Conservation (phyloP, 2,113 vertebrate species). For the Misgurnus anguillicaudatus region DNA sequence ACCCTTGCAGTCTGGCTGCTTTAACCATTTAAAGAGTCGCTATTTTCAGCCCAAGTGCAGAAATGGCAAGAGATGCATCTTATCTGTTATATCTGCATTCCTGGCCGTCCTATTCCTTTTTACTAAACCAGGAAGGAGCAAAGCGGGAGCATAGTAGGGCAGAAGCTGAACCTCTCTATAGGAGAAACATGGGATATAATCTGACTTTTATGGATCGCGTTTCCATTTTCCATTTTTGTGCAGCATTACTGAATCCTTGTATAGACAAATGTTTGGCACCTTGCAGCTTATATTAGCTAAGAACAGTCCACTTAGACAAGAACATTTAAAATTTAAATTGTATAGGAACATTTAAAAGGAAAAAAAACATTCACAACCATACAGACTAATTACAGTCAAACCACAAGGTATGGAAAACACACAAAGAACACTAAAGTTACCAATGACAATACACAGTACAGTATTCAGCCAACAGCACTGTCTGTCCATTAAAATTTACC, state of each 20-base stretch:
- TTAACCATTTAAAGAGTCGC: constrained; percentile 58
- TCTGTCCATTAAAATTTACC: neutral
- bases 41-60: constrained; percentile 57
- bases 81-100: constrained; percentile 56
- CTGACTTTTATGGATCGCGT: no score
- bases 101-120: constrained; percentile 17
- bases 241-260: no score
- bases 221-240: no score
- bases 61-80: constrained; percentile 64
- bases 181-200: neutral
- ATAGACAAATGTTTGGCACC: no score
- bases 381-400: neutral
- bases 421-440: neutral
- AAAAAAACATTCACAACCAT: no score
- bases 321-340: no score
- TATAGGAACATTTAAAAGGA: no score
- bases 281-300: no score
- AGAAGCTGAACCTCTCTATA: neutral
- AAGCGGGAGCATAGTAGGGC: neutral
- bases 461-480: neutral
- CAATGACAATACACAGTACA: neutral
- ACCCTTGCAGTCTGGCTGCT: constrained; percentile 60
- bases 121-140: constrained; percentile 15
- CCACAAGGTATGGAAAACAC: neutral
- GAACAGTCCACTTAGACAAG: no score